phyloP scores from a whole-genome alignment of 2,888 invertebrate genomes.

The Allophyes oxyacanthae region DNA sequence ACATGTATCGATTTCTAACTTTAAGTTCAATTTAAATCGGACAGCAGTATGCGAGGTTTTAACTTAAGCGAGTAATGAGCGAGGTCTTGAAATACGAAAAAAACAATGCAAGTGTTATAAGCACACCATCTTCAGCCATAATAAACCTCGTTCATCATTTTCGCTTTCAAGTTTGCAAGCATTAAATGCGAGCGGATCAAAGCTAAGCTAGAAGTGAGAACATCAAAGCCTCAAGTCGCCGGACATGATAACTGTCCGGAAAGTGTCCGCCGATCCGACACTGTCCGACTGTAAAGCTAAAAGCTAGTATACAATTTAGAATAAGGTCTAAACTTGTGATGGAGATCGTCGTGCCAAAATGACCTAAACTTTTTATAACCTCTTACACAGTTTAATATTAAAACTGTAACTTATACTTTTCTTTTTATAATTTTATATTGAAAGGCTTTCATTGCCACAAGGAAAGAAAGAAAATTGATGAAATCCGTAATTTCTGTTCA shows the following conservation, averaged over 20 bases:
- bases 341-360: conserved; percentile 56
- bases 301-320: conserved; percentile 51
- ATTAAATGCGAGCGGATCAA: conserved; percentile 45
- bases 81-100: neutral
- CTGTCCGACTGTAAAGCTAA: conserved; percentile 36
- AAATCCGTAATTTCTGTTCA: conserved; percentile 19
- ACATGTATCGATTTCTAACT: conserved; percentile 20
- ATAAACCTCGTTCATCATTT: conserved; percentile 8
- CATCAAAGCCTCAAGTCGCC: conserved; percentile 21
- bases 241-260: conserved; percentile 9
- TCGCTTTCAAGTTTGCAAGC: conserved; percentile 38
- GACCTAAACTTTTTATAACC: conserved; percentile 55
- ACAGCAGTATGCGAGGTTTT: conserved; percentile 36
- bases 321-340: conserved; percentile 51
- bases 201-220: conserved; percentile 35
- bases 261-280: neutral
- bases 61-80: conserved; percentile 16
- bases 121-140: neutral
- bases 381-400: conserved; percentile 43
- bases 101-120: no score
- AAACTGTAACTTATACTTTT: conserved; percentile 39
- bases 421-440: conserved; percentile 52
- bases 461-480: conserved; percentile 27
- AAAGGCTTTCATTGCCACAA: conserved; percentile 30
- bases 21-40: conserved; percentile 42